These are phyloP conservation scores for Lycaon pictus DNA, from an alignment of 2,113 vertebrate genomes.

Conservation along the genomic window DNA sequence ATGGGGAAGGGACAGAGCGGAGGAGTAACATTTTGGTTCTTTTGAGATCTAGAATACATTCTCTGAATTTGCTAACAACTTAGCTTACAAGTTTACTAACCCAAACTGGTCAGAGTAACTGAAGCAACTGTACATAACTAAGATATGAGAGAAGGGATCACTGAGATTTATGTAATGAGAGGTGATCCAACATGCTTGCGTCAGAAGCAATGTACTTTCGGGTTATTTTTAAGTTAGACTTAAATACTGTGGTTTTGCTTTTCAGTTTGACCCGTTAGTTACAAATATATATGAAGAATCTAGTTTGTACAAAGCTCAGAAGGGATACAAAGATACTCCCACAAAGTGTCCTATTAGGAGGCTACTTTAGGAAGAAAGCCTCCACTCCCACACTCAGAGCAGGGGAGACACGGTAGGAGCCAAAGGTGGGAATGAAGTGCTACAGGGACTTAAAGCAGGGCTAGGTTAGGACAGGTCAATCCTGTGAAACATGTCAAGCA, in stretches of 20 bases:
- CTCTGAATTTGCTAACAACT: conserved; percentile 16
- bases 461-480: not conserved
- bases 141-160: not conserved
- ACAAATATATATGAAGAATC: not conserved
- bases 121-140: not conserved
- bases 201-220: not conserved
- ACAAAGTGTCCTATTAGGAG: not conserved
- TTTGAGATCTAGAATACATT: not conserved
- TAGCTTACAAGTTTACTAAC: conserved; percentile 26
- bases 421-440: not conserved
- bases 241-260: not conserved
- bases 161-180: not conserved
- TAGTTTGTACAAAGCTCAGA: not conserved
- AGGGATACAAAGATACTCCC: not conserved
- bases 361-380: not conserved
- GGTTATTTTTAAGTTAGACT: conserved; percentile 7
- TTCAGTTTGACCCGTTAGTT: not conserved
- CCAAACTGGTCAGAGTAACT: conserved; percentile 4
- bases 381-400: not conserved
- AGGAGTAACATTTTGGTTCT: not conserved
- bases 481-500: not conserved
- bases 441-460: not conserved
- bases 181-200: not conserved
- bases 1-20: not conserved
- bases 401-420: not conserved